phyloP scores from a whole-genome alignment of 2,888 invertebrate species.

The Melipona beecheii region DNA sequence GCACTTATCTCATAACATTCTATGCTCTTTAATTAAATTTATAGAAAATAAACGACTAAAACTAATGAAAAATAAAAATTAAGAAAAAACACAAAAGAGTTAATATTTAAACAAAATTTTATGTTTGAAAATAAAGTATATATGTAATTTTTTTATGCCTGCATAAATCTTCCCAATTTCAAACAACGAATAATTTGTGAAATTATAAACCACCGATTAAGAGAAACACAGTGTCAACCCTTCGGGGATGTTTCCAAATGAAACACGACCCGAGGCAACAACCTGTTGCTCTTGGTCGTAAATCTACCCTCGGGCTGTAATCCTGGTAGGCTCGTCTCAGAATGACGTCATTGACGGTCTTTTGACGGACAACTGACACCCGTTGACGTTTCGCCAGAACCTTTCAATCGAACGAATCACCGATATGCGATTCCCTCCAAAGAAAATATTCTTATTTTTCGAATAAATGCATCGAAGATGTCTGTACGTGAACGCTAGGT shows the following conservation, averaged over 20 bases:
- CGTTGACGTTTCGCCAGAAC: conserved; percentile 39
- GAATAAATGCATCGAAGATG: neutral
- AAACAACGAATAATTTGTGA: neutral
- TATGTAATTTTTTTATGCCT: neutral
- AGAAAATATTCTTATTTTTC: conserved; percentile 41
- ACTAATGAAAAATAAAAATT: neutral
- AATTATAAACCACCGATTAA: neutral
- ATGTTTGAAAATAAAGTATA: neutral
- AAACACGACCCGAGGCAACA: conserved; percentile 25
- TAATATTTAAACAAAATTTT: neutral
- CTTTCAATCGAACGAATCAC: conserved; percentile 22
- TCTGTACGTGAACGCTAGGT: conserved; percentile 1
- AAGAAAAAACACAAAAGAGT: neutral
- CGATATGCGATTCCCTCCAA: conserved; percentile 8
- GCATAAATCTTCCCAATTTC: neutral
- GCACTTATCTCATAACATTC: neutral
- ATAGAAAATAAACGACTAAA: neutral
- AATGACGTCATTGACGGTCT: conserved; percentile 83
- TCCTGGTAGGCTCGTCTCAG: conserved; percentile 83
- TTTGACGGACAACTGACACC: conserved; percentile 81
- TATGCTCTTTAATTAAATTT: neutral
- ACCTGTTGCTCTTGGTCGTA: conserved; percentile 82
- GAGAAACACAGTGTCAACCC: neutral
- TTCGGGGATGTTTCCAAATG: neutral
- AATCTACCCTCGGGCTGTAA: conserved; percentile 83